Percentiles rank a stretch among this genome's conserved stretches.
phyloP scores from a whole-genome alignment of 2,113 vertebrate species.

The Melanostigma gelatinosum region DNA sequence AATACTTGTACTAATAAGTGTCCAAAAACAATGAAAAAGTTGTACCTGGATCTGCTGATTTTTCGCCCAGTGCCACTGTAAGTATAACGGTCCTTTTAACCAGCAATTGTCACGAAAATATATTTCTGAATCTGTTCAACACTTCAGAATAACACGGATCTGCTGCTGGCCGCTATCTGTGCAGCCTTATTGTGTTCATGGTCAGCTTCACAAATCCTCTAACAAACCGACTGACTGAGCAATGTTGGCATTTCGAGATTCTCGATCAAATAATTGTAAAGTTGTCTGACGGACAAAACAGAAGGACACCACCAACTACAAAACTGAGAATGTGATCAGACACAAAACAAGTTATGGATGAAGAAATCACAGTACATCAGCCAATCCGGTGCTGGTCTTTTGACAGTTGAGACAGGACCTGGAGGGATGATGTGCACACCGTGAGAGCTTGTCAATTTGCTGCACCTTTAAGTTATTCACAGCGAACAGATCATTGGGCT shows the following conservation, averaged over 20 bases:
- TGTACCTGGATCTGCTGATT: not conserved
- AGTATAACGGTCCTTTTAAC: not conserved
- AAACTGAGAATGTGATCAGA: not conserved
- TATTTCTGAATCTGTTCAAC: not conserved
- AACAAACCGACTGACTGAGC: not conserved
- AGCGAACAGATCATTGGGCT: not conserved
- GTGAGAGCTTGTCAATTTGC: not conserved
- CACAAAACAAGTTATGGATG: not conserved
- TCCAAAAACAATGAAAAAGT: not conserved
- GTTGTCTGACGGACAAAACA: not conserved
- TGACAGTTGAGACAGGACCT: not conserved
- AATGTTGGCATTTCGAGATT: not conserved
- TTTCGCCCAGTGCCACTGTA: not conserved
- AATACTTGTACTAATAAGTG: not conserved
- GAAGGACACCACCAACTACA: not conserved
- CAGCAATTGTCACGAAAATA: not conserved
- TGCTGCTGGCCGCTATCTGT: not conserved
- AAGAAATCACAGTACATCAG: not conserved
- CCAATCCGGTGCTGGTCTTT: not conserved
- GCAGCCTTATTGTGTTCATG: not conserved
- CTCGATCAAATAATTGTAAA: not conserved
- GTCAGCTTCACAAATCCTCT: not conserved
- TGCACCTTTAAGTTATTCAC: too few relatives aligned
- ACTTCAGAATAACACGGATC: not conserved
- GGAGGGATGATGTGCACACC: not conserved